Evolutionary conservation across 2,797 vertebrate species (phyloP).

Genomic region (Leptatherina wallacei): DNA sequence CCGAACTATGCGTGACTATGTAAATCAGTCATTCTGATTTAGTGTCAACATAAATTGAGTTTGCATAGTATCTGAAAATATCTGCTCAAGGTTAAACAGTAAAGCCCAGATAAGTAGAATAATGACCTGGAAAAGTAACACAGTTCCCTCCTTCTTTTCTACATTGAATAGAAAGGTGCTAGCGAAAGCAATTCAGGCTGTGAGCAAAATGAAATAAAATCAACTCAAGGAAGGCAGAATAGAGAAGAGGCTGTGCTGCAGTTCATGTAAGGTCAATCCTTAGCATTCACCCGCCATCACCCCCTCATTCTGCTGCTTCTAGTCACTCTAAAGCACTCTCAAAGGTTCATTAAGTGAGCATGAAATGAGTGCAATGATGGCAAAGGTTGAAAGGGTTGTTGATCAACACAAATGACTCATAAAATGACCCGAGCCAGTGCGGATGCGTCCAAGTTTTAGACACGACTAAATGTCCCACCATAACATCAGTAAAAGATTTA

Average conservation of each 20-base stretch:
- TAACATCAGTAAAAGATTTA: neutral
- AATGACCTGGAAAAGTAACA: constrained; percentile 37
- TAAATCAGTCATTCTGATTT: constrained; percentile 14
- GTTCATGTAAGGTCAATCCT: constrained; percentile 58
- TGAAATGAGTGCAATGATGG: constrained; percentile 49
- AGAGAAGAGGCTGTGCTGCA: constrained; percentile 48
- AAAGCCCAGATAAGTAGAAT: constrained; percentile 18
- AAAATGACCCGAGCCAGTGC: constrained; percentile 38
- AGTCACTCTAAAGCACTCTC: constrained; percentile 34
- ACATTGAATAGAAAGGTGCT: constrained; percentile 45
- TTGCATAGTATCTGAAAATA: neutral
- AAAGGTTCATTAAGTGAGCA: constrained; percentile 59
- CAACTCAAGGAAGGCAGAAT: constrained; percentile 46
- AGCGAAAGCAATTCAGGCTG: constrained; percentile 38
- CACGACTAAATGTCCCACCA: neutral
- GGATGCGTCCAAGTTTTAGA: constrained; percentile 18
- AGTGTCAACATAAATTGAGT: constrained; percentile 15
- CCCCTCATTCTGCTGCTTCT: constrained; percentile 44
- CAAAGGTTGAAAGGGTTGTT: constrained; percentile 69
- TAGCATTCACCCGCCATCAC: constrained; percentile 52
- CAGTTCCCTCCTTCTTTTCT: constrained; percentile 14
- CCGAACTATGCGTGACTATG: constrained; percentile 7
- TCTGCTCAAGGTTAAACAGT: neutral
- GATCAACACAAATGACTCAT: constrained; percentile 69
- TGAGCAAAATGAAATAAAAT: constrained; percentile 60